Percentiles rank a stretch among this genome's conserved stretches.
Evolutionary conservation across 1,140 invertebrate species (phyloP).

Genomic region (Brachionus rubens): DNA sequence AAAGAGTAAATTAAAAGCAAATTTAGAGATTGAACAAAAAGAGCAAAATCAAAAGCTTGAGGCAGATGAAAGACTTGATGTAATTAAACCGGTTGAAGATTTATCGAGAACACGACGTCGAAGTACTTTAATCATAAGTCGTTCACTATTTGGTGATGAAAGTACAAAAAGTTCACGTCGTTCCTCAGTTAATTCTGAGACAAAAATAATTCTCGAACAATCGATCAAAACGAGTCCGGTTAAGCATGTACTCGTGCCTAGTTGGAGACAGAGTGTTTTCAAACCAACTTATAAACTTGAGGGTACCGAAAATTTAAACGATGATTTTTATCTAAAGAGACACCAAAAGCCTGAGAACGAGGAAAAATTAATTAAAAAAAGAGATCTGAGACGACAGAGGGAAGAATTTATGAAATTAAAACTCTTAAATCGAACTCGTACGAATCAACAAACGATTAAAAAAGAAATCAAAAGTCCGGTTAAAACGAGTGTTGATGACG

Average conservation of each 20-base stretch:
- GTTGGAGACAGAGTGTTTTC: neutral
- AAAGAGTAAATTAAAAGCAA: neutral
- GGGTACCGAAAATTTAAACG: conserved; percentile 18
- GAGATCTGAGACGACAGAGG: conserved; percentile 11
- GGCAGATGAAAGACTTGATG: too few species aligned
- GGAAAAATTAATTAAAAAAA: conserved; percentile 38
- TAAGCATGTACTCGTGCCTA: conserved; percentile 10
- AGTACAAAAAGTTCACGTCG: neutral
- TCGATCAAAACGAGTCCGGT: neutral
- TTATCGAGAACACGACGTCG: neutral
- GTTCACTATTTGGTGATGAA: neutral
- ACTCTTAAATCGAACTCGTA: neutral
- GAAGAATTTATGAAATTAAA: neutral
- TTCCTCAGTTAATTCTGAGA: neutral
- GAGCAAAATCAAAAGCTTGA: too few species aligned
- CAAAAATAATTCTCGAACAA: neutral
- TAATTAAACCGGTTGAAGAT: too few species aligned
- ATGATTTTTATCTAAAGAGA: conserved; percentile 15
- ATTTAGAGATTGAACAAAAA: neutral
- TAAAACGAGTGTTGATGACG: neutral
- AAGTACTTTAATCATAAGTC: neutral
- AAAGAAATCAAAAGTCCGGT: neutral
- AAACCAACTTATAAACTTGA: conserved; percentile 21
- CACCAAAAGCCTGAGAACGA: conserved; percentile 40
- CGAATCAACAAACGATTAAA: neutral